Conservation (phyloP, 2,888 invertebrate genomes). For the Rhingia campestris region DNA sequence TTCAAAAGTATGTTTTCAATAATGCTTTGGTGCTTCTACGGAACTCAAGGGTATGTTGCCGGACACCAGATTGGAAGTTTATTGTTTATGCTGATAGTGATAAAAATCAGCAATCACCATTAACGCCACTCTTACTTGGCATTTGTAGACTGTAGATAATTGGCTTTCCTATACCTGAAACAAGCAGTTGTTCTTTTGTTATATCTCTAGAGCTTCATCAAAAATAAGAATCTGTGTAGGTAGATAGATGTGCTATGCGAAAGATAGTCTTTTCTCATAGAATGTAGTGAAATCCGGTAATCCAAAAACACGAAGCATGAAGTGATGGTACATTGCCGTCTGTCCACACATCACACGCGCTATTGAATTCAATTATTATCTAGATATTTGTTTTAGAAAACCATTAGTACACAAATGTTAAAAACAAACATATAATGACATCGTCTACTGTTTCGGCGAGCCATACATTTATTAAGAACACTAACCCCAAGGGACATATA, state of each 20-base stretch:
- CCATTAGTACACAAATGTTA: background rate
- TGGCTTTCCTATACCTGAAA: too few species aligned
- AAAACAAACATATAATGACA: background rate
- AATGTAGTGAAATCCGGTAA: slow-evolving; percentile 1
- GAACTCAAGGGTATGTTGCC: background rate
- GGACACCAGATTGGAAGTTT: slow-evolving; percentile 5
- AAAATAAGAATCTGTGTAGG: too few species aligned
- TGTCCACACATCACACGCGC: background rate
- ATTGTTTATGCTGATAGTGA: slow-evolving; percentile 6
- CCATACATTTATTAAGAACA: background rate
- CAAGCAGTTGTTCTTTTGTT: too few species aligned
- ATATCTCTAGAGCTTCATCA: too few species aligned
- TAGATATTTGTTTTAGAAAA: background rate
- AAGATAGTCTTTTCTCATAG: background rate
- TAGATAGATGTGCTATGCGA: slow-evolving; percentile 6
- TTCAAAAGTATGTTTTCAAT: background rate
- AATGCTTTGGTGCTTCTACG: background rate
- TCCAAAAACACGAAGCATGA: background rate
- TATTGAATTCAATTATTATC: slow-evolving; percentile 8
- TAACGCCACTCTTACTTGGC: slow-evolving; percentile 30
- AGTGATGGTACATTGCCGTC: background rate
- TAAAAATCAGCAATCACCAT: slow-evolving; percentile 52
- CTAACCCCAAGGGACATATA: slow-evolving; percentile 6
- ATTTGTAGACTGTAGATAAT: background rate
- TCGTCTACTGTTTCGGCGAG: background rate